These are phyloP conservation scores for Dendropsophus ebraccatus DNA, from an alignment of 2,113 vertebrate genomes.

Conservation along the genomic window DNA sequence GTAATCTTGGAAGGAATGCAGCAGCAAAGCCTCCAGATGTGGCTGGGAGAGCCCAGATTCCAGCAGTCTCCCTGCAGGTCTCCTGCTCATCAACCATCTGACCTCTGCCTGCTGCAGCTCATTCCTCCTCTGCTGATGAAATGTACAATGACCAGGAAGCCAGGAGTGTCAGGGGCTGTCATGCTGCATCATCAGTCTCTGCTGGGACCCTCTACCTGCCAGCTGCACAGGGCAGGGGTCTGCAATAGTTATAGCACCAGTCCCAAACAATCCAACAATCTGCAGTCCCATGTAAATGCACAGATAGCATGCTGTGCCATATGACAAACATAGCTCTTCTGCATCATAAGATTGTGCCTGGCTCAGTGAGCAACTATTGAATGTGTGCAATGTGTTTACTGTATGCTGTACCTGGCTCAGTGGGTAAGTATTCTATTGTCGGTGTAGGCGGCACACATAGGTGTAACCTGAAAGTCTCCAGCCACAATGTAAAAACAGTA, in stretches of 20 bases:
- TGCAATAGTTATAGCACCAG: too few species aligned
- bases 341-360: neutral
- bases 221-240: neutral
- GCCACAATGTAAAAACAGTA: too few species aligned
- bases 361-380: neutral
- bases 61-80: conserved; percentile 58
- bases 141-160: conserved; percentile 18
- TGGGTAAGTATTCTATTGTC: too few species aligned
- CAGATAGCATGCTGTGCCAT: neutral
- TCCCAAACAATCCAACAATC: too few species aligned
- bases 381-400: neutral
- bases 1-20: conserved; percentile 59
- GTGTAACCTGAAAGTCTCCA: too few species aligned
- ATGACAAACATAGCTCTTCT: neutral
- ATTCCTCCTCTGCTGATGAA: conserved; percentile 44
- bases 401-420: too few species aligned
- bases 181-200: neutral
- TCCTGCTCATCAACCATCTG: conserved; percentile 55
- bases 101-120: conserved; percentile 61
- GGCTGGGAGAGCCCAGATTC: conserved; percentile 59
- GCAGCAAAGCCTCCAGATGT: conserved; percentile 63
- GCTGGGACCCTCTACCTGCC: neutral
- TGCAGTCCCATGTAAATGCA: neutral
- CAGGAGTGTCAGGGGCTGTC: neutral
- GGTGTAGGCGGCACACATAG: too few species aligned